phyloP scores from a whole-genome alignment of 2,888 invertebrate species.

The Bellardia bayeri region DNA sequence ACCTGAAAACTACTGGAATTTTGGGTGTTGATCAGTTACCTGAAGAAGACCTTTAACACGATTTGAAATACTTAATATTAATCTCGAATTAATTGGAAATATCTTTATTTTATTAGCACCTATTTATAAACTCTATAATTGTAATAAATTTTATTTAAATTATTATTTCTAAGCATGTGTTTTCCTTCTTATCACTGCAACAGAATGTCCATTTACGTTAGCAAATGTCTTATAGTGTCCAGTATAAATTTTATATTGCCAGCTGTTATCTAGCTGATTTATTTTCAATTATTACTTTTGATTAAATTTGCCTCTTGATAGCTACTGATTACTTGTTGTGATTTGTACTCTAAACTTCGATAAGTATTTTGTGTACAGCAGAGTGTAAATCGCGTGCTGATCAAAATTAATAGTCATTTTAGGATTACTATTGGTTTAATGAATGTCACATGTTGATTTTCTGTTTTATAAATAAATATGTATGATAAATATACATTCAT shows the following conservation, averaged over 20 bases:
- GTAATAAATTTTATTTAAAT: constrained; percentile 20
- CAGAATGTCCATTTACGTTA: not conserved
- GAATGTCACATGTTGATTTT: not conserved
- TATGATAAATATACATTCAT: not conserved
- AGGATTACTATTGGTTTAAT: not conserved
- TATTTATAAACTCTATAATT: constrained; percentile 8
- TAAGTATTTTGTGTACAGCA: not conserved
- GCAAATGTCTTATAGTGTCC: not conserved
- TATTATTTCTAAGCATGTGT: not conserved
- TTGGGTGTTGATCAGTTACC: constrained; percentile 13
- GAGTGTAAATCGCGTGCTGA: constrained; percentile 2
- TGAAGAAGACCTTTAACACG: constrained; percentile 13
- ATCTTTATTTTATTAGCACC: not conserved
- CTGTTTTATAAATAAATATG: too few species aligned
- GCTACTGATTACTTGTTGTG: not conserved
- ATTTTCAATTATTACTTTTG: not conserved
- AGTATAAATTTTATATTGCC: not conserved
- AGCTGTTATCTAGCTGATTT: constrained; percentile 8
- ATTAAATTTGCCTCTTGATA: not conserved
- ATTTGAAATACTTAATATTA: not conserved
- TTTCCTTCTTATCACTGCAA: not conserved
- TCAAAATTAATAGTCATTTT: not conserved
- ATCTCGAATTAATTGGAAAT: constrained; percentile 1
- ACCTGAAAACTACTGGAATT: constrained; percentile 73
- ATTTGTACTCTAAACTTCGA: not conserved